Conservation (phyloP, 2,113 vertebrate genomes). For the Myrmecophaga tridactyla region DNA sequence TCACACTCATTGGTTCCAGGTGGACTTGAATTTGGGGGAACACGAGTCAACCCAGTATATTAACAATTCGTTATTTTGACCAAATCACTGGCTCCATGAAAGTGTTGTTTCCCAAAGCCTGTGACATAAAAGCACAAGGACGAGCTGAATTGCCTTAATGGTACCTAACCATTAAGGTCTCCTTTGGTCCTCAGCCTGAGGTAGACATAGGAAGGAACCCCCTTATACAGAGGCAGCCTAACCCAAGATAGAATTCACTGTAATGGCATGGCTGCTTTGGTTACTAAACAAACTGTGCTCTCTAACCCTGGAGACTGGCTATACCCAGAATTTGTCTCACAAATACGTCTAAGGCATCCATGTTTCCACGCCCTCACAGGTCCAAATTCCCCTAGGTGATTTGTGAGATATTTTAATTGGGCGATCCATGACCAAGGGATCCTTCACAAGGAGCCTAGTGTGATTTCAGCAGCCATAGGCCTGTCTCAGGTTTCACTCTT, state of each 20-base stretch:
- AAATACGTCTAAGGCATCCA: neutral
- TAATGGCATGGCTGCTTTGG: neutral
- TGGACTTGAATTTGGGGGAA: too few relatives aligned
- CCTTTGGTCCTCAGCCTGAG: neutral
- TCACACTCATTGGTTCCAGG: too few relatives aligned
- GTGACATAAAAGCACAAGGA: neutral
- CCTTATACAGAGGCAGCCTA: neutral
- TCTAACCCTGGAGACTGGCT: neutral
- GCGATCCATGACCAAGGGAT: neutral
- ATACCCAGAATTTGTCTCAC: neutral
- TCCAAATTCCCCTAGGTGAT: neutral
- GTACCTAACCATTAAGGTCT: neutral
- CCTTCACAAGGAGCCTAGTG: conserved; percentile 8
- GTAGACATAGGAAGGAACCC: neutral
- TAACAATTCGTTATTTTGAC: neutral
- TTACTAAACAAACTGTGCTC: neutral
- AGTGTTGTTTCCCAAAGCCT: neutral
- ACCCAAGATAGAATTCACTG: neutral
- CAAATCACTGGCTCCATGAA: neutral
- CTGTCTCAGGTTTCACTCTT: neutral
- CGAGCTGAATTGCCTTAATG: neutral
- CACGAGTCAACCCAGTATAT: too few relatives aligned
- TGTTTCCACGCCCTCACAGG: neutral
- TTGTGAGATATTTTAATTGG: conserved; percentile 13
- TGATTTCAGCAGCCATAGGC: conserved; percentile 2